Percentiles rank a stretch among this genome's conserved stretches.
phyloP scores from a whole-genome alignment of 2,113 vertebrate species.

The Elgaria multicarinata region DNA sequence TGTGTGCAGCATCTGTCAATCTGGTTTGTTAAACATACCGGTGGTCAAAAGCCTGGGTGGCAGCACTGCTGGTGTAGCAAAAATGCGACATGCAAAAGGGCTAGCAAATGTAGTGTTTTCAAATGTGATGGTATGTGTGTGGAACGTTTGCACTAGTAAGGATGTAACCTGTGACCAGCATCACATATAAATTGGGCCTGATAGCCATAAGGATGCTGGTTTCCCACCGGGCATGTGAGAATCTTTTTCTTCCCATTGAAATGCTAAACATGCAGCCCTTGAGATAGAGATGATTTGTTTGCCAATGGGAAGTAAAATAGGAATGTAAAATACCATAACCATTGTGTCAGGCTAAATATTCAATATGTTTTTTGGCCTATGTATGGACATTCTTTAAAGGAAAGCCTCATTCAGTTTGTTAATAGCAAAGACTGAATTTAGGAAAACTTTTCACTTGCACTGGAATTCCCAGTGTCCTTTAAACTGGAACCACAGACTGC shows the following conservation, averaged over 20 bases:
- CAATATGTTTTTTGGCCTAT: not conserved
- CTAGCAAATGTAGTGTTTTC: not conserved
- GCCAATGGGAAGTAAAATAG: not conserved
- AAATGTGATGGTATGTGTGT: not conserved
- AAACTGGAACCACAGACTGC: not conserved
- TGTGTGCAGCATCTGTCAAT: not conserved
- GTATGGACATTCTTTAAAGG: not conserved
- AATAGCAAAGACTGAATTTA: not conserved
- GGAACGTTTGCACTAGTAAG: not conserved
- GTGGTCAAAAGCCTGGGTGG: not conserved
- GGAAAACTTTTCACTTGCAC: not conserved
- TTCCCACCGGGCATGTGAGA: not conserved
- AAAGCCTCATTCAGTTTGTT: not conserved
- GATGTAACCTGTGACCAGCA: not conserved
- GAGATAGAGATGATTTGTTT: not conserved
- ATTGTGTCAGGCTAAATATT: not conserved
- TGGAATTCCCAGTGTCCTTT: not conserved
- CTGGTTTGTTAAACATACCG: not conserved
- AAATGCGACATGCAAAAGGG: not conserved
- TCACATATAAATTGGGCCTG: not conserved
- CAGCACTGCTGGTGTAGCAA: not conserved
- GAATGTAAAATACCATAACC: not conserved
- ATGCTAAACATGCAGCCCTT: not conserved
- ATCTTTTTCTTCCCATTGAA: conserved; percentile 2
- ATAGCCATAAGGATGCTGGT: not conserved